Percentiles rank a stretch among this genome's conserved stretches.
Evolutionary conservation across 1,140 invertebrate genomes (phyloP).

Genomic region (Daktulosphaira vitifoliae): DNA sequence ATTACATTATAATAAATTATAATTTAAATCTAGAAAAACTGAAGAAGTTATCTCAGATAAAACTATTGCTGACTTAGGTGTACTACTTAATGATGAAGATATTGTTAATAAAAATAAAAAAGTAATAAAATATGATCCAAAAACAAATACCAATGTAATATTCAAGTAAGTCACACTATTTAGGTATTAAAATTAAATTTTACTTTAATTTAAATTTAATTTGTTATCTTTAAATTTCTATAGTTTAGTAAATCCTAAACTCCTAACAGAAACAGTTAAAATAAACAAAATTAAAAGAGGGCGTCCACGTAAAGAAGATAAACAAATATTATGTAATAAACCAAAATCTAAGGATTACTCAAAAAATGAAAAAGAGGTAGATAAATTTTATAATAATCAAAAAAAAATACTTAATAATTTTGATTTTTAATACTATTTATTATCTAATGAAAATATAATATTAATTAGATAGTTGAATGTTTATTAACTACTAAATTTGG

Average conservation of each 20-base stretch:
- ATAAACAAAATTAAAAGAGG: background rate
- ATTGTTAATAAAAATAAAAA: background rate
- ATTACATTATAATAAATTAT: too few relatives aligned
- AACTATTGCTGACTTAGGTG: background rate
- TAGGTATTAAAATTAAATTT: background rate
- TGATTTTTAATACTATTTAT: conserved; percentile 1
- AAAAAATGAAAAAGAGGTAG: background rate
- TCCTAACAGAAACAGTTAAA: background rate
- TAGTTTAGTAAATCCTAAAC: conserved; percentile 15
- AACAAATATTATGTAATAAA: background rate
- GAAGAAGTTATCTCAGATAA: background rate
- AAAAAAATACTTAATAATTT: background rate
- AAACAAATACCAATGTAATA: conserved; percentile 18
- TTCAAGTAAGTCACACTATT: conserved; percentile 18
- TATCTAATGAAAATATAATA: too few relatives aligned
- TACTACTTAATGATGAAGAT: conserved; percentile 17
- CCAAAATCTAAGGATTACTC: background rate
- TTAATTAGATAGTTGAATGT: conserved; percentile 10
- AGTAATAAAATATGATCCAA: conserved; percentile 12
- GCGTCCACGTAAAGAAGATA: background rate
- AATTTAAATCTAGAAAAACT: too few relatives aligned
- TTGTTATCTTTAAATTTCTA: background rate
- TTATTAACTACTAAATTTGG: conserved; percentile 15
- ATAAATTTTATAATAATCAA: background rate
- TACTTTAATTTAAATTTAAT: background rate